Base-by-base conservation (phyloP, 2,113 vertebrate genomes). In the Ariopsis seemanni region DNA sequence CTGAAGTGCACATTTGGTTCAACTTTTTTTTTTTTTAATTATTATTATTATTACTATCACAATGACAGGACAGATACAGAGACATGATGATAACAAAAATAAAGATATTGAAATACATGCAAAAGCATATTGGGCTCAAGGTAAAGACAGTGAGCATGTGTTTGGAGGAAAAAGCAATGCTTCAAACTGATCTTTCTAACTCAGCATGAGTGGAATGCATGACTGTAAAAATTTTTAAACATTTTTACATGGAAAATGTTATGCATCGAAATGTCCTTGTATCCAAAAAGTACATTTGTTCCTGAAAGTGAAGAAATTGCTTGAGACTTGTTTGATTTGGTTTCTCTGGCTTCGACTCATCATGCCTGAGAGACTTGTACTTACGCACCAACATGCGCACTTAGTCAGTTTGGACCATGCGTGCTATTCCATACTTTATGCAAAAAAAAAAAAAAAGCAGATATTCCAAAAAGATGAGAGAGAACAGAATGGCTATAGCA, bases 321-420 rank as follows among this genome's bases (percentile, higher is more conserved):
- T 17, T 14, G 27, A 62, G 30, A 81, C 10, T 42, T 20, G 7
- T 30, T 20, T 20, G 55, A 18, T 30, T 71, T 67, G 15, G n/a
- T 48, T 34, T 67, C 17, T 80, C 83, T 75, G 79, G 52, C 50
- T 50, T 89, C 25, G 30, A 15, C 83, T 74, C 25, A 57, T 82
- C 69, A 74, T 48, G 83, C 69, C 87, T 88, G 55, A 81, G 15
- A 60, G 20, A 50, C 30, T 72, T 9, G 2, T 42, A 48, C 30
- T 8, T 22, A 12, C 11, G 15, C 17, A 17, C 10, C 27, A 11
- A 5, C 1, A 42, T 67, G n/a, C 50, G 10, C 17, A 69, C 50
- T 53, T 12, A 67, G 25, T 52, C 50, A 78, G 50, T 5, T 58
- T 30, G 2, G 72, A 14, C 42, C 50, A 84, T 2, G n/a, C 7